Conservation (phyloP, 2,113 vertebrate genomes). For the Microtus ochrogaster region DNA sequence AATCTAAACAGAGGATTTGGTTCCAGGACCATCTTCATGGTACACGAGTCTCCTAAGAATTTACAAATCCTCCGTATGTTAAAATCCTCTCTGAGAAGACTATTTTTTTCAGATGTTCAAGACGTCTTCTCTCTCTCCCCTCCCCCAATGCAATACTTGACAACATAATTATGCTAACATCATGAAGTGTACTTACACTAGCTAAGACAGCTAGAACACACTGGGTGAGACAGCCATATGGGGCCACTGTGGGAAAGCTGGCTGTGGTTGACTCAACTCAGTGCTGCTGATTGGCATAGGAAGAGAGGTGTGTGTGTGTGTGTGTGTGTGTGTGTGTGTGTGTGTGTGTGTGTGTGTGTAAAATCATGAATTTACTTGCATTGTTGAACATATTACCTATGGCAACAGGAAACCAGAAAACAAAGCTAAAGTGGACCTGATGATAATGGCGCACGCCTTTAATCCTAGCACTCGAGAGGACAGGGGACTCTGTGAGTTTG, state of each 20-base stretch:
- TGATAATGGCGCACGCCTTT: fast-evolving
- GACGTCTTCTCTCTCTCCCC: background rate
- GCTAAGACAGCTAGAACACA: too few species aligned
- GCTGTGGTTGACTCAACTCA: background rate
- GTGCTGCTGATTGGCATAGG: background rate
- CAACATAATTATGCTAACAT: background rate
- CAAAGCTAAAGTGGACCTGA: background rate
- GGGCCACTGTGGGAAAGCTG: background rate
- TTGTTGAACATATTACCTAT: background rate
- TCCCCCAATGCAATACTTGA: background rate
- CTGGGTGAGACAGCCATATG: background rate
- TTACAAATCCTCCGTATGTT: background rate
- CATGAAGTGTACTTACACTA: background rate
- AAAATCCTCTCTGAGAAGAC: background rate
- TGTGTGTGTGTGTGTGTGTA: background rate
- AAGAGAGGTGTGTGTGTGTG: too few species aligned
- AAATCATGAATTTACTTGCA: background rate
- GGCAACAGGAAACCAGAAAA: background rate
- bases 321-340: background rate
- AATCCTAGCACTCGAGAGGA: background rate
- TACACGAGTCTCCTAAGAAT: background rate
- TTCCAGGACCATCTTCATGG: background rate
- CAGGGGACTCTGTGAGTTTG: background rate
- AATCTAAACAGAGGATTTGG: background rate
- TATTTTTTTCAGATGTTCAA: background rate